Evolutionary conservation across 2,797 vertebrate genomes (phyloP), one percentile per base, ranked within the genome.

Genomic region (Phataginus tetradactyla): DNA sequence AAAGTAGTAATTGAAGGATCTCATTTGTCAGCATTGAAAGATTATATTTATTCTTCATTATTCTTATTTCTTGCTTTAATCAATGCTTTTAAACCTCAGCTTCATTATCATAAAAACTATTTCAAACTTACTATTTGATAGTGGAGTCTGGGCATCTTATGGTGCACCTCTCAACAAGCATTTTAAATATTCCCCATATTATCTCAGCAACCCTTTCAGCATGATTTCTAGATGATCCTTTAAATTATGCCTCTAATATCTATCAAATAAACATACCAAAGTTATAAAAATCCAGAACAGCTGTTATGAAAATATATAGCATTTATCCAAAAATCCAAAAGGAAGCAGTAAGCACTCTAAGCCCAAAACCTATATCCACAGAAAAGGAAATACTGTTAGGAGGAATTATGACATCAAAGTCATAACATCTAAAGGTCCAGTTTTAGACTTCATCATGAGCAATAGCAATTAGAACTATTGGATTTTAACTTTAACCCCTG

Each of bases 151-250:
- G 23, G 5, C 51, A 13, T 86, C 37, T 78, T 64, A 55, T 32
- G 14, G 4, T 66, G 3, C 49, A 66, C 12, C 57, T 86, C 17
- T 5, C 13, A 37, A n/a, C 59, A 68, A 32, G 13, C 5, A 68
- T 81, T 80, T 51, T 45, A 74, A 80, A 69, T 55, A 81, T 37
- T 5, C 10, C 8, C 49, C 9, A 3, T 86, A 37, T 81, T 75
- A 74, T 34, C 23, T 45, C 12, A 69, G 29, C 10, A 85, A 4
- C 1, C 0, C 2, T 74, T 93, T 66, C 10, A 34, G 13, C 37
- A 68, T 79, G 17, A 68, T 80, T 93, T 95, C 42, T 39, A 80
- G 29, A n/a, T 74, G 13, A 49, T 37, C 51, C 32, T 64, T 69
- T 45, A 63, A 78, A 55, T 64, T 74, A 1, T 49, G 42, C 12